Evolutionary conservation across 2,888 invertebrate species (phyloP), one percentile per base, ranked within the genome.

Genomic region (Conops quadrifasciatus): DNA sequence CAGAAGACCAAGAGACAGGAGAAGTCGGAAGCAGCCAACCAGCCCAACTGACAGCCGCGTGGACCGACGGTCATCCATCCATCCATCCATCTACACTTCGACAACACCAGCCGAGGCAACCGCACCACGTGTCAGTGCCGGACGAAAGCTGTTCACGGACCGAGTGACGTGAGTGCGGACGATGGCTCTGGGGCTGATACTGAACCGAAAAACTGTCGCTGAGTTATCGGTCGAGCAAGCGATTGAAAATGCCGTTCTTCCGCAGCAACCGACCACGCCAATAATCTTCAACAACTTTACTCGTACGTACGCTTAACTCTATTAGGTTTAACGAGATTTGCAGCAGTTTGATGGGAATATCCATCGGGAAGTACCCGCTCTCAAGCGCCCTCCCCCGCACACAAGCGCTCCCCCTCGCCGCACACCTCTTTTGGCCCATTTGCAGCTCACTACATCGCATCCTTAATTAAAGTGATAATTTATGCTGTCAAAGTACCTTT

Each of bases 391-490:
- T 53, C 21, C 19, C 2, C 4, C 21, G 19, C 53, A 2, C 53
- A 21, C 21, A 9, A 2, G 4, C 53, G 19, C 19, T 21, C 4
- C n/a, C n/a, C 21, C 19, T 24, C 21, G 19, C 4, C 19, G 53
- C 24, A 24, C 24, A n/a, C 53, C 24, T 11, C 19, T 5, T 53
- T 45, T n/a, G 51, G 53, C 19, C 47, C 53, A 59, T 72, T 74
- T 68, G 58, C 63, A 53, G 66, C 67, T 73, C n/a, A n/a, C n/a
- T 71, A 73, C 71, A 74, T 72, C 72, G 73, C 70, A 73, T 72
- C 70, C 74, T 74, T 74, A 74, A 74, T 74, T 74, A 74, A 74
- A 73, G 73, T 71, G 74, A 74, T 74, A 74, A 74, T 74, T 74
- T 74, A 74, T 74, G 71, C 73, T 74, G 74, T 73, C 74, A 74